Evolutionary conservation across 2,888 invertebrate species (phyloP).

Genomic region (Diaphora mendica): DNA sequence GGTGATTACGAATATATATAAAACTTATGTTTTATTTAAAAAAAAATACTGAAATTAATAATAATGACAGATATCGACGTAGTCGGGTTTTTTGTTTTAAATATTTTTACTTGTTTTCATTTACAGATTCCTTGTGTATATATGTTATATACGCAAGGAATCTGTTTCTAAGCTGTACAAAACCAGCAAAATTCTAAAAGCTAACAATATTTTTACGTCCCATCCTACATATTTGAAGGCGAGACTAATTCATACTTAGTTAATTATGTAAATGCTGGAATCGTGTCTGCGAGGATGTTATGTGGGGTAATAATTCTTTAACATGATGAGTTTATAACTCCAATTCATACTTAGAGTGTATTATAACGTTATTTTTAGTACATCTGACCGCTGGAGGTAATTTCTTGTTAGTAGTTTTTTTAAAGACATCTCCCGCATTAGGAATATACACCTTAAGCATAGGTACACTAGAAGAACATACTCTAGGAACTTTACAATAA

Average conservation of each 20-base stretch:
- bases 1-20: no score
- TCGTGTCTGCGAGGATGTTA: conserved; percentile 1
- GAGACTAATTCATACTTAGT: conserved; percentile 5
- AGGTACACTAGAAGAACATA: no score
- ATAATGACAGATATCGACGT: no score
- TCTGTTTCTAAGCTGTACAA: neutral
- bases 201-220: neutral
- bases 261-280: conserved; percentile 7
- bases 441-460: no score
- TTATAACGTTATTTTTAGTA: neutral
- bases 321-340: conserved; percentile 2
- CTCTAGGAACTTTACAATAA: no score
- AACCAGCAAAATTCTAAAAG: neutral
- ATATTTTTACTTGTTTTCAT: no score
- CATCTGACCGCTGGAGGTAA: neutral
- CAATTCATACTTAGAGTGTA: neutral
- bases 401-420: neutral
- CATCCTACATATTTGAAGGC: conserved; percentile 2
- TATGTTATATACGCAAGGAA: no score
- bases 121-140: no score
- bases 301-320: conserved; percentile 6
- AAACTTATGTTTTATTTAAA: no score
- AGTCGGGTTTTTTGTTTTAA: no score
- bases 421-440: no score
- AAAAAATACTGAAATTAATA: no score